Evolutionary conservation across 2,888 invertebrate species (phyloP), one percentile per base, ranked within the genome.

Genomic region (Chymomyza procnemis): DNA sequence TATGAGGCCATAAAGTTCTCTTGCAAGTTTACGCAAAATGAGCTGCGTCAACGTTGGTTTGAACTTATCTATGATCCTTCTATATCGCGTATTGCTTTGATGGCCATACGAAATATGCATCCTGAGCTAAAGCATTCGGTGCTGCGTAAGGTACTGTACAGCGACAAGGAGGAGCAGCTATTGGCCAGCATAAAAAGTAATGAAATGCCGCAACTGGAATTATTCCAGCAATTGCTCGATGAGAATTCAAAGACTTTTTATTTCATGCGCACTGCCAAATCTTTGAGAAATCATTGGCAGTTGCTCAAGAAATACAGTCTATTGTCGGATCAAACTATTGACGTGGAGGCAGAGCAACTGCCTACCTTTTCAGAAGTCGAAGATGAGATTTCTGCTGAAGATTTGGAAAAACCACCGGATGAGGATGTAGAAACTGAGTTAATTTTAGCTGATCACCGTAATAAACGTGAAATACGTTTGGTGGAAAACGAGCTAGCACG

Each of bases 11-110:
- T 97, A 0, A 98, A 97, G 88, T 99, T 99, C 92, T 97, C 99
- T 0, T 98, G 98, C 88, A 95, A 97, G 67, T 99, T 98, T 90
- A 97, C 97, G 0, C 92, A 97, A 22, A 95, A 96, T 86, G 99
- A 99, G 89, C 93, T 99, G 62, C 97, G 98, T 88, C 96, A 97
- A 64, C 94, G 99, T 59, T 99, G 99, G 99, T 98, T 97, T 90
- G 96, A 97, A 0, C 91, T 99, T 64, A 92, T 99, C 21, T 99
- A 99, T 90, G 98, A 99, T 91, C 96, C 97, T n/a, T 94, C 96
- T 56, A 95, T 99, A 58, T 98, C 98, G 3, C 93, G 97, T 73
- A 95, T 98, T 48, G 97, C 98, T 3, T 95, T 97, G 1, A 95
- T 96, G 57, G 97, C 98, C 0, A 98, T 99, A 95, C 93, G 96